Percentiles rank a stretch among this genome's conserved stretches.
Evolutionary conservation across 1,140 invertebrate species (phyloP).

Genomic region (Drosophila sproati): DNA sequence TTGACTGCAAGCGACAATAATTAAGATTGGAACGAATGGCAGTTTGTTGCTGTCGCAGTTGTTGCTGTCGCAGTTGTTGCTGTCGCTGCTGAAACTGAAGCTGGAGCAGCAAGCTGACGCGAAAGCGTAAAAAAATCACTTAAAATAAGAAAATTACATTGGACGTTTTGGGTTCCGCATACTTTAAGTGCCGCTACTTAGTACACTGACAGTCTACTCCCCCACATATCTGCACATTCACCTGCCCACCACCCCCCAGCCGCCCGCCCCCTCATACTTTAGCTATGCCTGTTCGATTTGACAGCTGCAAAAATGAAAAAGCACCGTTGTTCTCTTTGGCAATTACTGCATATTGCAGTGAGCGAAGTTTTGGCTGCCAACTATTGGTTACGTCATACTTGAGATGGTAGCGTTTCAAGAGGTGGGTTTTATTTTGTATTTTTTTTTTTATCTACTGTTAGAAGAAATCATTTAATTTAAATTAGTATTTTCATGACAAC

Average conservation of each 20-base stretch:
- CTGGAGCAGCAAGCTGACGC: slow-evolving; percentile 37
- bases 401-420: slow-evolving; percentile 24
- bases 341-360: slow-evolving; percentile 18
- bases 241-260: neutral
- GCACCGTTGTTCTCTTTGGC: slow-evolving; percentile 45
- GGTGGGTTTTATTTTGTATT: too few relatives aligned
- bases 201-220: neutral
- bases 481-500: too few relatives aligned
- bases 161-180: slow-evolving; percentile 53
- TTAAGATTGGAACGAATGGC: slow-evolving; percentile 74
- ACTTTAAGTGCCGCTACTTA: slow-evolving; percentile 29
- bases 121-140: slow-evolving; percentile 75
- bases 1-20: slow-evolving; percentile 57
- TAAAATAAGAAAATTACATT: slow-evolving; percentile 53
- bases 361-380: slow-evolving; percentile 40
- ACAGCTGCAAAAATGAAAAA: slow-evolving; percentile 48
- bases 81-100: slow-evolving; percentile 12
- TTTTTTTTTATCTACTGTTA: too few relatives aligned
- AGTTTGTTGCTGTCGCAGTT: slow-evolving; percentile 1
- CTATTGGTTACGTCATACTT: slow-evolving; percentile 14
- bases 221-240: neutral
- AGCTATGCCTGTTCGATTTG: slow-evolving; percentile 27
- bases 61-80: neutral
- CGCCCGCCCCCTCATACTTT: neutral
- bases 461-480: too few relatives aligned